Evolutionary conservation across 2,888 invertebrate species (phyloP).

Genomic region (Perithous albicinctus): DNA sequence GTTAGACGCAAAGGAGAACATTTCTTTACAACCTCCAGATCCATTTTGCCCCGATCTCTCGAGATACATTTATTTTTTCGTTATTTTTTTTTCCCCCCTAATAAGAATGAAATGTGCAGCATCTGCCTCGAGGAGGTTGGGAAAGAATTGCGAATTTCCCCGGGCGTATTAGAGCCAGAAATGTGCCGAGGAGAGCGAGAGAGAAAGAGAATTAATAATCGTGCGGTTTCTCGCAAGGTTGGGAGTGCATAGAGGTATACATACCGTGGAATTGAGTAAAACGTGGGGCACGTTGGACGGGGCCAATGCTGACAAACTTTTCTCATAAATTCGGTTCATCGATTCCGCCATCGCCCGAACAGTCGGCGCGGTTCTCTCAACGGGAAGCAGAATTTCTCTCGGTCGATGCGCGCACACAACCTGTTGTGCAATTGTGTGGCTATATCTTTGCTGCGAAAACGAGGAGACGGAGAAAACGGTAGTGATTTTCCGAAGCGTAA

Average conservation of each 20-base stretch:
- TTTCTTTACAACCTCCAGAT: background rate
- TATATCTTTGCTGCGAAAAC: constrained; percentile 38
- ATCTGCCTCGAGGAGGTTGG: constrained; percentile 18
- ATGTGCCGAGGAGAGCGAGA: constrained; percentile 1
- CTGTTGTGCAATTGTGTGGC: constrained; percentile 60
- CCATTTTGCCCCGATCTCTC: background rate
- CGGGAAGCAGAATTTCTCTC: constrained; percentile 60
- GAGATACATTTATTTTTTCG: background rate
- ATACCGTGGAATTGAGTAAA: background rate
- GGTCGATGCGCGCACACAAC: constrained; percentile 61
- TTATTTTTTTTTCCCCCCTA: no score
- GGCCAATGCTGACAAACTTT: constrained; percentile 64
- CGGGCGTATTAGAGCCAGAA: background rate
- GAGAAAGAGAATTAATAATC: constrained; percentile 59
- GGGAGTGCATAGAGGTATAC: background rate
- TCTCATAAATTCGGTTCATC: constrained; percentile 68
- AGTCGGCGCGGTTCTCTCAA: constrained; percentile 13
- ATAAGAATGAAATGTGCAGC: background rate
- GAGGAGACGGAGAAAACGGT: constrained; percentile 6
- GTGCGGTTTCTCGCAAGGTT: constrained; percentile 27
- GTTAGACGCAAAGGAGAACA: no score
- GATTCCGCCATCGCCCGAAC: constrained; percentile 40
- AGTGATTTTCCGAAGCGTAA: constrained; percentile 32
- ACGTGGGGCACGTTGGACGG: constrained; percentile 11
- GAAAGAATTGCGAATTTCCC: constrained; percentile 26